Evolutionary conservation across 2,797 vertebrate species (phyloP), one percentile per base, ranked within the genome.

Genomic region (Triplophysa bombifrons): DNA sequence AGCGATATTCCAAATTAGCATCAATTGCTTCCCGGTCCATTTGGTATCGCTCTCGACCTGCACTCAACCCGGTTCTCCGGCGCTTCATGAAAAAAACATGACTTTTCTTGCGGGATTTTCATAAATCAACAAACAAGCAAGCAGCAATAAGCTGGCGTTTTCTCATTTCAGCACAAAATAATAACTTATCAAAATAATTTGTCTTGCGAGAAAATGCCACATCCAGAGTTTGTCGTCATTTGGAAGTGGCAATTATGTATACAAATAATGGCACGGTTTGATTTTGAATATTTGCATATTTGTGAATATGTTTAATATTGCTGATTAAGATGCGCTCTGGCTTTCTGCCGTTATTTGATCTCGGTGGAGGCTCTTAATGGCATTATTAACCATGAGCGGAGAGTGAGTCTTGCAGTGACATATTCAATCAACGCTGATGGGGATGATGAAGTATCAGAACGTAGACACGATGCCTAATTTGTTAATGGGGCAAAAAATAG

Each of bases 291-390:
- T 86, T 81, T 83, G 83, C 83, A 81, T 84, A 83, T 76, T 81
- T 56, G 80, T 80, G 80, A 81, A 84, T 84, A 71, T 44, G 69
- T 66, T 51, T 84, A 82, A 82, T 76, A 63, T 76, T 50, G 80
- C 80, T 83, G 82, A 86, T 86, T 84, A 86, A 77, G 75, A 83
- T 19, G 68, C 58, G 61, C 76, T 80, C 82, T 77, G 83, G 74
- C 80, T 30, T 30, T n/a, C 53, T 30, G 67, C 74, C 60, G 27
- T 60, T 80, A 64, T 84, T 72, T 78, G 84, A 84, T 84, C 82
- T 80, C 50, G 71, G 34, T 16, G 16, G 71, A 84, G 76, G 50
- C 68, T 64, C 44, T 30, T 86, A 78, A 84, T 84, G 67, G 61
- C 10, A 46, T 76, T 76, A 82, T 79, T 83, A 86, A 86, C 82